Evolutionary conservation across 2,888 invertebrate species (phyloP).

Genomic region (Lasioglossum villosulum): DNA sequence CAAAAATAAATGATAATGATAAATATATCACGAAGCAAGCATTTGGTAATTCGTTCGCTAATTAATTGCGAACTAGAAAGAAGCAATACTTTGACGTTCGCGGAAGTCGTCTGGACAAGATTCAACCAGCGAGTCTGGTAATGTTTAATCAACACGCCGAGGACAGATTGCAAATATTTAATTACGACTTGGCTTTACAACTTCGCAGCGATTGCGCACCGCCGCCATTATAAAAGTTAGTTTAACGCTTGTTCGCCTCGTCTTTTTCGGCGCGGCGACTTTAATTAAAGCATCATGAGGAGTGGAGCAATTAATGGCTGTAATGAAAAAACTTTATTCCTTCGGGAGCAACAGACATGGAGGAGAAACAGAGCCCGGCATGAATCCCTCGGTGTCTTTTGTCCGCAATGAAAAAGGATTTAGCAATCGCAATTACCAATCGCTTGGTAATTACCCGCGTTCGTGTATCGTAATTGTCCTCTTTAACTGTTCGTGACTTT

Average conservation of each 20-base stretch:
- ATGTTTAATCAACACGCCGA: not conserved
- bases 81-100: not conserved
- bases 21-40: not conserved
- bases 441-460: not conserved
- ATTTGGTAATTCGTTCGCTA: not conserved
- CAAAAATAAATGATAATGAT: not conserved
- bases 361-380: not conserved
- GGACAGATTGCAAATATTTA: constrained; percentile 17
- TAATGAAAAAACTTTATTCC: constrained; percentile 64
- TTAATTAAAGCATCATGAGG: constrained; percentile 61
- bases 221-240: constrained; percentile 12
- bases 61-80: too few relatives aligned
- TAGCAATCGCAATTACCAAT: not conserved
- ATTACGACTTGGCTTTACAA: not conserved
- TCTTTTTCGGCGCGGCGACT: constrained; percentile 34
- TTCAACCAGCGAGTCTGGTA: not conserved
- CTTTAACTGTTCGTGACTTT: not conserved
- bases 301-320: constrained; percentile 58
- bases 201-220: constrained; percentile 3
- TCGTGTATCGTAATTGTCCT: not conserved
- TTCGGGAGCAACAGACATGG: not conserved
- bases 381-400: constrained; percentile 1
- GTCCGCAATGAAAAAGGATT: not conserved
- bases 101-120: not conserved
- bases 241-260: constrained; percentile 22